These are phyloP conservation scores for Trichoplusia ni DNA, from an alignment of 1,140 invertebrate species.

Conservation along the genomic window DNA sequence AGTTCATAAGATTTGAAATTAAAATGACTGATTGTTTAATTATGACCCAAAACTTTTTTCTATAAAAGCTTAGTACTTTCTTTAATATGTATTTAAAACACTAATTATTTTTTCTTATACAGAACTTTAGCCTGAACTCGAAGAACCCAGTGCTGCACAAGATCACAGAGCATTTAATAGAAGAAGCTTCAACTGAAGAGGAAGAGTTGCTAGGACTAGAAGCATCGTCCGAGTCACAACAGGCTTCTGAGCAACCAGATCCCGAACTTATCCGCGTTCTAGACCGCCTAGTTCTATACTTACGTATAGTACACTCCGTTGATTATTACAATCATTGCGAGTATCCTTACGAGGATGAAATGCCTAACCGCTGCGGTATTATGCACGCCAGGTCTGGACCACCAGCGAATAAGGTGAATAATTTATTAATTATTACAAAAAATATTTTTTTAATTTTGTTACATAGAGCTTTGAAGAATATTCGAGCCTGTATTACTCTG, in stretches of 20 bases:
- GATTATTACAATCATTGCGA: constrained; percentile 99
- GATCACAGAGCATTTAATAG: constrained; percentile 98
- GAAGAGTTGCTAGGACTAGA: constrained; percentile 95
- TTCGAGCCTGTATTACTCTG: too few relatives aligned
- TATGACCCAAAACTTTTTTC: too few relatives aligned
- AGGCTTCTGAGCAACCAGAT: constrained; percentile 81
- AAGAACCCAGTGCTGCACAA: constrained; percentile 98
- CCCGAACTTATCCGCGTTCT: constrained; percentile 84
- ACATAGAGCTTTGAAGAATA: too few relatives aligned
- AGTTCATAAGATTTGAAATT: too few relatives aligned
- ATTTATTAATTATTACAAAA: background rate
- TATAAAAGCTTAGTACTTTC: too few relatives aligned
- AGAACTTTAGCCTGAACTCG: constrained; percentile 90
- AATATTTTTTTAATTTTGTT: too few relatives aligned
- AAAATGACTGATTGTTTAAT: too few relatives aligned
- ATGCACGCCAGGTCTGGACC: constrained; percentile 96
- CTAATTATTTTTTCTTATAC: constrained; percentile 31
- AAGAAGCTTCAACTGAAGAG: constrained; percentile 99
- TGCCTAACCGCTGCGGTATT: constrained; percentile 99
- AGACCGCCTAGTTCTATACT: constrained; percentile 92
- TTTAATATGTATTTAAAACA: background rate
- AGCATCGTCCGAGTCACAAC: constrained; percentile 81
- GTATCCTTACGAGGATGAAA: constrained; percentile 99
- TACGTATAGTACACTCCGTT: constrained; percentile 98
- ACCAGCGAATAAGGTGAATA: constrained; percentile 87